Base-by-base conservation (phyloP, 2,888 invertebrate species). In the Eustalomyia histrio region DNA sequence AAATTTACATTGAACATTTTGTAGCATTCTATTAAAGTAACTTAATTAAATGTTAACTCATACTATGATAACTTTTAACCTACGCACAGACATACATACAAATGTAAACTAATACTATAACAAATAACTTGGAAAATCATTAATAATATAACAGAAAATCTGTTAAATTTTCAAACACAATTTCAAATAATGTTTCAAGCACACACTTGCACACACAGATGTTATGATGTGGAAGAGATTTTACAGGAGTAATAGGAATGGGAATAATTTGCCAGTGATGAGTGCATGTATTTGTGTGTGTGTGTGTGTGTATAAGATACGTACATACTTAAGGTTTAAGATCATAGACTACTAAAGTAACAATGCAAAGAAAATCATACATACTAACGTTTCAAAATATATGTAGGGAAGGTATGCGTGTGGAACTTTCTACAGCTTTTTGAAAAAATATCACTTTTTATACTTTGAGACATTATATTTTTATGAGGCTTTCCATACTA, bases 1-100 rank as follows among this genome's bases (percentile, higher is more conserved):
- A 71, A 58, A 52, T 53, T 71, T 58, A 58, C 64, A 65, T 60
- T 64, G n/a, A 58, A 53, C 29, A 43, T 71, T 79, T 33, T 24
- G 29, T 57, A 61, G 1, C 17, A 58, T 74, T 74, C 68, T 29
- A 39, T 69, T 58, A 58, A 79, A 79, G 74, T 73, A 74, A 74
- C 74, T 79, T 79, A 79, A 79, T 79, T 79, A 74, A 74, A 79
- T 74, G 50, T 60, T 64, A 10, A 29, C 76, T 64, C 76, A 58
- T 33, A 69, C 75, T 16, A 55, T 47, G 24, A n/a, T 1, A 24
- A 14, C n/a, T 10, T 24, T 0, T 8, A 58, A 58, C 16, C 9
- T 10, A 9, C 10, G 24, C 35, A 60, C n/a, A n/a, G n/a, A 24
- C 35, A 39, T 7, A 33, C 39, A 16, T 9, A 47, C 7, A 17